These are phyloP conservation scores for Balaeniceps rex DNA, from an alignment of 2,113 vertebrate species.

Conservation along the genomic window DNA sequence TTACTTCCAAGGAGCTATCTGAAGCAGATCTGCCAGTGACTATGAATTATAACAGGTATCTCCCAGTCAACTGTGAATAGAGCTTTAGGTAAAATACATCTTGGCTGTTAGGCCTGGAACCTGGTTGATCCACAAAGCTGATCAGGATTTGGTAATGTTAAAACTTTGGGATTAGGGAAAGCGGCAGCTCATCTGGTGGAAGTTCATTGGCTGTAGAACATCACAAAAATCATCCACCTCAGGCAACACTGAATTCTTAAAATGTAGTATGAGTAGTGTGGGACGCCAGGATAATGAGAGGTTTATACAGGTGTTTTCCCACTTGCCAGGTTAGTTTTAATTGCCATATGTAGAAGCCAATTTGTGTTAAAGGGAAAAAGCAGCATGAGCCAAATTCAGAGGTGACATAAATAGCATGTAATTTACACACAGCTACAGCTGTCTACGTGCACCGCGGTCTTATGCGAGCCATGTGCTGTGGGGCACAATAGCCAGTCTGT, in stretches of 20 bases:
- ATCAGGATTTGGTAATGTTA: conserved; percentile 62
- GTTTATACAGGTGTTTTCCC: conserved; percentile 36
- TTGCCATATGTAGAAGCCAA: conserved; percentile 23
- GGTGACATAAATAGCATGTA: not conserved
- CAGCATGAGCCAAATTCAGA: not conserved
- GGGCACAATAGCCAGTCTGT: not conserved
- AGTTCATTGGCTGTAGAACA: conserved; percentile 24
- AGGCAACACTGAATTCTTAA: conserved; percentile 37
- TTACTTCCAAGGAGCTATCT: conserved; percentile 37
- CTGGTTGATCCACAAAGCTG: conserved; percentile 34
- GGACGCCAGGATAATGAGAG: conserved; percentile 28
- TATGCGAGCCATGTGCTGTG: not conserved
- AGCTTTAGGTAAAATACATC: conserved; percentile 39
- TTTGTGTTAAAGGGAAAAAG: conserved; percentile 23
- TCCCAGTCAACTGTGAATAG: not conserved
- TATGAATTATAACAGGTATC: conserved; percentile 4
- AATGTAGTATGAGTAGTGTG: not conserved
- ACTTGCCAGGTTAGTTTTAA: conserved; percentile 57
- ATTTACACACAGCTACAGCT: not conserved
- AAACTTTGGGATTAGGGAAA: conserved; percentile 9
- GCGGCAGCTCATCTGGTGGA: conserved; percentile 23
- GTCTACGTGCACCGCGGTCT: not conserved
- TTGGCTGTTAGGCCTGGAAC: conserved; percentile 43
- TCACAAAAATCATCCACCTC: conserved; percentile 6
- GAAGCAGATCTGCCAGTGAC: conserved; percentile 4